phyloP scores from a whole-genome alignment of 2,888 invertebrate genomes.

The Orthosia incerta region DNA sequence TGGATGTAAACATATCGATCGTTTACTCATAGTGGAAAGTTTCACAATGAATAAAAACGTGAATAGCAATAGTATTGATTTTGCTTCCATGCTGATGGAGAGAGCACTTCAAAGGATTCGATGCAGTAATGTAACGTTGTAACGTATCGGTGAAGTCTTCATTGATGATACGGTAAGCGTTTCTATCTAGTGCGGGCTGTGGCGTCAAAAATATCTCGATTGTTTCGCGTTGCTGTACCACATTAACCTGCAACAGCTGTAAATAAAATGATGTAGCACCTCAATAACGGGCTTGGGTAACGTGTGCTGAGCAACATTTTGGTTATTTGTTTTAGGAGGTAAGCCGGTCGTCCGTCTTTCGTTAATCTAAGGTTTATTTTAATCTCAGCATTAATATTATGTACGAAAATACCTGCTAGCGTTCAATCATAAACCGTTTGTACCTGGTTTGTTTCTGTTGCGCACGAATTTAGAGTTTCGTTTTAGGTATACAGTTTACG shows the following conservation, averaged over 20 bases:
- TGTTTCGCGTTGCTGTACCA: conserved; percentile 84
- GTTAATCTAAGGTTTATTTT: conserved; percentile 85
- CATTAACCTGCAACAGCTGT: conserved; percentile 86
- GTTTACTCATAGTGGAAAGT: conserved; percentile 73
- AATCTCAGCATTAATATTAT: conserved; percentile 87
- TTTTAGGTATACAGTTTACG: conserved; percentile 78
- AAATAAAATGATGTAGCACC: conserved; percentile 89
- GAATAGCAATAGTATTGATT: conserved; percentile 54
- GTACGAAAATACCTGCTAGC: conserved; percentile 86
- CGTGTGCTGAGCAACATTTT: conserved; percentile 84
- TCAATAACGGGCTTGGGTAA: conserved; percentile 84
- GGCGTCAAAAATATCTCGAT: conserved; percentile 81
- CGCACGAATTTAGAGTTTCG: conserved; percentile 78
- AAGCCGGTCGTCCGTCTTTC: conserved; percentile 85
- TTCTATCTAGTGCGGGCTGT: conserved; percentile 17
- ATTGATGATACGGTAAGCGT: conserved; percentile 36
- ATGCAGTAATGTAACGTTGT: conserved; percentile 26
- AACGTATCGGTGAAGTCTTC: conserved; percentile 21
- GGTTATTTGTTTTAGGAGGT: conserved; percentile 87
- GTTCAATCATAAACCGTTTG: conserved; percentile 88
- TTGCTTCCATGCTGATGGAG: conserved; percentile 29
- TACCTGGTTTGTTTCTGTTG: conserved; percentile 90
- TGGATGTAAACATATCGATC: conserved; percentile 77
- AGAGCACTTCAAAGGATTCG: conserved; percentile 47
- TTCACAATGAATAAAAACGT: conserved; percentile 61